A percentile compares a stretch with the other conserved stretches of the same genome.
phyloP scores from a whole-genome alignment of 2,888 invertebrate species.

The Polydesmus complanatus region DNA sequence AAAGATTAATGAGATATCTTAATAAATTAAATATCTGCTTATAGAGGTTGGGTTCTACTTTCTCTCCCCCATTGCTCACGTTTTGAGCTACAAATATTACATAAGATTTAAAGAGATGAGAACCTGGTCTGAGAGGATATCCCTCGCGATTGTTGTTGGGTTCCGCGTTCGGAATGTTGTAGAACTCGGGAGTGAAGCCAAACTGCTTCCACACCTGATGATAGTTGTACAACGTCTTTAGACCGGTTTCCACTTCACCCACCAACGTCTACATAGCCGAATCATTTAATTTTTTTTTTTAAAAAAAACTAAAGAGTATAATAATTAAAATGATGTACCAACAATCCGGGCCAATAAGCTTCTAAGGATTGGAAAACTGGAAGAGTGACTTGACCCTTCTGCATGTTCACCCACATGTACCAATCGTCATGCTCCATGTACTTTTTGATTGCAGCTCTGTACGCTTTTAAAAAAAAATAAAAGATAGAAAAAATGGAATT shows the following conservation, averaged over 20 bases:
- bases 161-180: constrained; percentile 72
- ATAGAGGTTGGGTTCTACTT: too few relatives aligned
- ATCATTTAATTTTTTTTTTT: constrained; percentile 2
- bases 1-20: not conserved
- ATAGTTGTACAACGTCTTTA: constrained; percentile 88
- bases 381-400: constrained; percentile 81
- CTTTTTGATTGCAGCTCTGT: constrained; percentile 33
- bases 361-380: constrained; percentile 98
- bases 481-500: too few relatives aligned
- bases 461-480: not conserved
- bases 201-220: constrained; percentile 94
- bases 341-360: constrained; percentile 94
- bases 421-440: constrained; percentile 81
- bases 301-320: not conserved
- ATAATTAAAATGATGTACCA: constrained; percentile 35
- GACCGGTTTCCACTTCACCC: constrained; percentile 79
- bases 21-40: not conserved
- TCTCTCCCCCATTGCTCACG: too few relatives aligned
- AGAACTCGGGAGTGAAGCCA: constrained; percentile 96
- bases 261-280: constrained; percentile 32
- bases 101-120: too few relatives aligned
- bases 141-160: constrained; percentile 70
- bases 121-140: constrained; percentile 77
- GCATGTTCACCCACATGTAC: constrained; percentile 99
- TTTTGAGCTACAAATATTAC: too few relatives aligned